phyloP scores from a whole-genome alignment of 2,888 invertebrate species.

The Thymelicus acteon region DNA sequence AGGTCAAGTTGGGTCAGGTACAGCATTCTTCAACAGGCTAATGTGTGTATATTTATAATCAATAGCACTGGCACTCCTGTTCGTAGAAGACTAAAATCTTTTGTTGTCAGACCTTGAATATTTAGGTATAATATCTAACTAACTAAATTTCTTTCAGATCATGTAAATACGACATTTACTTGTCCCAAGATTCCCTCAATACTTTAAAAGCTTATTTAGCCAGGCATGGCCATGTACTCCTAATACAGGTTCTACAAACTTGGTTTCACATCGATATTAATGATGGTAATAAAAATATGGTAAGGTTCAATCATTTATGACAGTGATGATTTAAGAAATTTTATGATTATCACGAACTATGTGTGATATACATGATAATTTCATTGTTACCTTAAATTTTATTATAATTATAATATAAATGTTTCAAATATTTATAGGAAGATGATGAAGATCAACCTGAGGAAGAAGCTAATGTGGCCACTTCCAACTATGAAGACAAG shows the following conservation, averaged over 20 bases:
- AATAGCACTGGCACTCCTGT: too few relatives aligned
- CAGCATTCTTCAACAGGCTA: too few relatives aligned
- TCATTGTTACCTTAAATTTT: too few relatives aligned
- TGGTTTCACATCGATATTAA: slow-evolving; percentile 87
- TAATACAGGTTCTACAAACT: slow-evolving; percentile 87
- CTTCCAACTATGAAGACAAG: slow-evolving; percentile 61
- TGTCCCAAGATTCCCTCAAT: slow-evolving; percentile 87
- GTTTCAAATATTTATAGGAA: slow-evolving; percentile 51
- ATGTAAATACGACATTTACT: slow-evolving; percentile 88
- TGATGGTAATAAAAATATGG: slow-evolving; percentile 71
- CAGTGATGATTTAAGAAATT: background rate
- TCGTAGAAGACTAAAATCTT: background rate
- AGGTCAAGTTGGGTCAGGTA: too few relatives aligned
- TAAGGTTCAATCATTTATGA: slow-evolving; percentile 53
- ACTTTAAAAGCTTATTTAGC: slow-evolving; percentile 87
- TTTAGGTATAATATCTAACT: background rate
- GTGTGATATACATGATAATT: too few relatives aligned
- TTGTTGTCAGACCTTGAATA: background rate
- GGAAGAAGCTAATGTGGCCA: slow-evolving; percentile 58
- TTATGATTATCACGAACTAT: too few relatives aligned
- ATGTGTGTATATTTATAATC: too few relatives aligned
- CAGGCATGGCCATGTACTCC: slow-evolving; percentile 88
- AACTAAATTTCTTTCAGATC: slow-evolving; percentile 74
- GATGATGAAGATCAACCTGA: slow-evolving; percentile 75
- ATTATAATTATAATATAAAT: too few relatives aligned